These are phyloP conservation scores for Noctua janthe DNA, from an alignment of 2,888 invertebrate genomes.

Conservation along the genomic window DNA sequence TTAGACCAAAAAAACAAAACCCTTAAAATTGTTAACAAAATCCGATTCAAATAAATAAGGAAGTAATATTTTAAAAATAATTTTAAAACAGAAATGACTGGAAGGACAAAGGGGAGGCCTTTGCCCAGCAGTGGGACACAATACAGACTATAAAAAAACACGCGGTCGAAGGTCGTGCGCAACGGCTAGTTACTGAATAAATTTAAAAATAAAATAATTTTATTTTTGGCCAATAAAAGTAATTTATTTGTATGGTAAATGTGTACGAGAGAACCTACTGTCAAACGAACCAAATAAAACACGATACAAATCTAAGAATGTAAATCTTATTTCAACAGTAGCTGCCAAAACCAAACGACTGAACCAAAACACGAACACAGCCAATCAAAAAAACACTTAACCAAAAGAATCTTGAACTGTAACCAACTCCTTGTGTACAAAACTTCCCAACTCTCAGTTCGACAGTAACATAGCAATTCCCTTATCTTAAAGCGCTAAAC, in stretches of 20 bases:
- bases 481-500: slow-evolving; percentile 62
- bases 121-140: too few species aligned
- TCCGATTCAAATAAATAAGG: too few species aligned
- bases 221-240: not conserved
- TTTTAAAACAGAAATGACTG: too few species aligned
- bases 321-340: not conserved
- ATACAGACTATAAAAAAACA: too few species aligned
- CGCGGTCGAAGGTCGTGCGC: too few species aligned
- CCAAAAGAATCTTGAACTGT: slow-evolving; percentile 1
- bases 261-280: not conserved
- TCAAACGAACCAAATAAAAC: not conserved
- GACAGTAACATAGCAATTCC: slow-evolving; percentile 49
- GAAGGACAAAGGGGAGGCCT: too few species aligned
- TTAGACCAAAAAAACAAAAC: too few species aligned
- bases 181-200: not conserved
- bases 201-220: not conserved
- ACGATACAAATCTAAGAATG: not conserved
- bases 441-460: slow-evolving; percentile 38
- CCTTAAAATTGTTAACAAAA: too few species aligned
- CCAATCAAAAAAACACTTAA: slow-evolving; percentile 6
- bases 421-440: slow-evolving; percentile 32
- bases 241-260: not conserved
- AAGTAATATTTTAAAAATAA: too few species aligned
- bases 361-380: not conserved
- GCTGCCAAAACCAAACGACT: not conserved